Evolutionary conservation across 2,797 vertebrate species (phyloP).

Genomic region (Phaenicophaeus curvirostris): DNA sequence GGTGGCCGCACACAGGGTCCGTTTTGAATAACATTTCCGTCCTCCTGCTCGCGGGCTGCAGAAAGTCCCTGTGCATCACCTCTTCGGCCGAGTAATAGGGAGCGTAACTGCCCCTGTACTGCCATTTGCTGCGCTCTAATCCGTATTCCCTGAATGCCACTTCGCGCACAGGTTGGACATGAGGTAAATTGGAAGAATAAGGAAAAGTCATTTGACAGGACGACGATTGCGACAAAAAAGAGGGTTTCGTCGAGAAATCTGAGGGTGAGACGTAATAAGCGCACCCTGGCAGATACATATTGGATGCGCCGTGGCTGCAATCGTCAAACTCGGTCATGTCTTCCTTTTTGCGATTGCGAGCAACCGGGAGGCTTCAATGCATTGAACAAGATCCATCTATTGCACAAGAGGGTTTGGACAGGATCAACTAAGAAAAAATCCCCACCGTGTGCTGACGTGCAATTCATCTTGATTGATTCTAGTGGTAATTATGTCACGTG

Average conservation of each 20-base stretch:
- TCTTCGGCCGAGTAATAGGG: slow-evolving; percentile 96
- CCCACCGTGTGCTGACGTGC: slow-evolving; percentile 98
- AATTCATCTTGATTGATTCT: slow-evolving; percentile 99
- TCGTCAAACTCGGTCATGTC: slow-evolving; percentile 99
- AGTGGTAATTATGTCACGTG: slow-evolving; percentile 99
- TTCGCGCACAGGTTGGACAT: slow-evolving; percentile 96
- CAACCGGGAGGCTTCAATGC: slow-evolving; percentile 80
- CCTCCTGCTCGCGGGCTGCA: slow-evolving; percentile 90
- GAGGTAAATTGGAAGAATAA: slow-evolving; percentile 93
- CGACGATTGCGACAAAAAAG: slow-evolving; percentile 94
- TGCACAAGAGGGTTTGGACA: slow-evolving; percentile 90
- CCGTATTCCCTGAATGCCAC: slow-evolving; percentile 97
- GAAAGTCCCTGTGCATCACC: slow-evolving; percentile 95
- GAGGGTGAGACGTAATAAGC: slow-evolving; percentile 96
- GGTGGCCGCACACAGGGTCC: slow-evolving; percentile 84
- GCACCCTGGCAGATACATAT: slow-evolving; percentile 97
- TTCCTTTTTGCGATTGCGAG: slow-evolving; percentile 80
- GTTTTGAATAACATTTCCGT: slow-evolving; percentile 95
- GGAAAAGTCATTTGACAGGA: slow-evolving; percentile 98
- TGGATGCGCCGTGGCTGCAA: slow-evolving; percentile 91
- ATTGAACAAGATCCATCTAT: slow-evolving; percentile 98
- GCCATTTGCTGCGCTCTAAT: slow-evolving; percentile 97
- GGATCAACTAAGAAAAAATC: slow-evolving; percentile 94
- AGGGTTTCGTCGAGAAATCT: slow-evolving; percentile 94
- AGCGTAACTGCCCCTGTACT: slow-evolving; percentile 94